phyloP scores from a whole-genome alignment of 2,888 invertebrate species.

The Netelia virgata region DNA sequence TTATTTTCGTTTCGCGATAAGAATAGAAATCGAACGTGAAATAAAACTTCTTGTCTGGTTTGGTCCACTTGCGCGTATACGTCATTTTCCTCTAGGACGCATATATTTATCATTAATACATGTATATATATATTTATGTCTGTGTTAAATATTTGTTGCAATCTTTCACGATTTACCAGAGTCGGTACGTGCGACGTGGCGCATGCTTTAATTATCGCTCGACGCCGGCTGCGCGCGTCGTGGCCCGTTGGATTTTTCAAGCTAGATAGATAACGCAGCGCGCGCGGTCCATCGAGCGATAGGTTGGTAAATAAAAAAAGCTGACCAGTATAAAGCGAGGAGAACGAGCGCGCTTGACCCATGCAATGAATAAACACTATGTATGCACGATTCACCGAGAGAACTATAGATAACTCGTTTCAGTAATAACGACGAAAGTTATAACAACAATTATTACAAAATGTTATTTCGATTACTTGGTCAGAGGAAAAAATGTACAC shows the following conservation, averaged over 20 bases:
- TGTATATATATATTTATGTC: neutral
- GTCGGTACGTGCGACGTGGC: constrained; percentile 1
- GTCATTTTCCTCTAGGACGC: neutral
- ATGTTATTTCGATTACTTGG: too few relatives aligned
- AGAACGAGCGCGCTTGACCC: constrained; percentile 46
- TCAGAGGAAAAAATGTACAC: too few relatives aligned
- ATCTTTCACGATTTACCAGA: constrained; percentile 1
- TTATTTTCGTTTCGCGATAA: neutral
- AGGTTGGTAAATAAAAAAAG: constrained; percentile 50
- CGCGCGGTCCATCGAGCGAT: constrained; percentile 59
- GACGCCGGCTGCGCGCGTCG: constrained; percentile 36
- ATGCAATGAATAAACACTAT: constrained; percentile 20
- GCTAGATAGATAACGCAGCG: constrained; percentile 65
- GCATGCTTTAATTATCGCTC: constrained; percentile 49
- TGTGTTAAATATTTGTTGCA: too few relatives aligned
- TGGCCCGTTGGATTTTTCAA: constrained; percentile 62
- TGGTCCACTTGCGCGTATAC: neutral
- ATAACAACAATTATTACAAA: neutral
- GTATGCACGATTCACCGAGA: constrained; percentile 10
- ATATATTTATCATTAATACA: neutral
- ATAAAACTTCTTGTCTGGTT: constrained; percentile 16
- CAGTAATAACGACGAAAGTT: neutral
- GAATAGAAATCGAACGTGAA: neutral
- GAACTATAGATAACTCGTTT: neutral
- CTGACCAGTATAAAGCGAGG: constrained; percentile 22